Evolutionary conservation across 2,797 vertebrate species (phyloP), one percentile per base, ranked within the genome.

Genomic region (Sebastiscus albofasciatus): DNA sequence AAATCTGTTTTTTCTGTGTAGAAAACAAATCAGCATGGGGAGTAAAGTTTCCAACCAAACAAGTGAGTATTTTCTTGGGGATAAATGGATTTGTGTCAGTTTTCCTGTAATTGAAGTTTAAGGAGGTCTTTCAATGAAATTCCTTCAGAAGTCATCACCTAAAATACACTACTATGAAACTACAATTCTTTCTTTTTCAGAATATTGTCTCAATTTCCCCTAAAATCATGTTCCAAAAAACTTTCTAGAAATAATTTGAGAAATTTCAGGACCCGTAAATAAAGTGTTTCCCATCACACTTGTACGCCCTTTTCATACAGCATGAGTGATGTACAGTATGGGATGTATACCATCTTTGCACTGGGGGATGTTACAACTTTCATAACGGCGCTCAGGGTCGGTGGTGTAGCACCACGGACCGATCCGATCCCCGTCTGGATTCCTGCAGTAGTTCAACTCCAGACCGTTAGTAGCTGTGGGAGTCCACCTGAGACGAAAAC

Each of bases 321-420:
- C 14, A 26, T 9, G 33, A 6, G 8, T 26, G 12, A 18, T 39
- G 49, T 39, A 24, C 24, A 24, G 24, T 24, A 39, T 14, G 3
- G 54, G 20, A 4, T 12, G 14, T 93, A 99, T 93, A 99, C 98
- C 98, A 0, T 98, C 95, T 93, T 96, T 96, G 75, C 98, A 99
- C 88, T 97, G 97, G 65, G 97, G 97, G 88, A 99, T 97, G 75
- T 96, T 95, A 0, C 98, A 99, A 90, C 93, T 96, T 91, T 99
- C 97, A 34, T 96, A 97, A 61, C 98, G 96, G 39, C 95, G 67
- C 2, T 94, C 92, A 0, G 96, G 95, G 87, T 99, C 96, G 0
- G 93, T 90, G 0, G 98, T 99, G 90, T 99, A 99, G 86, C 98
- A 99, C 98, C 98, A 99, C 0, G 98, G 98, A 8, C 98, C 98